These are phyloP conservation scores for Cinara cedri DNA, from an alignment of 2,888 invertebrate genomes.

Conservation along the genomic window DNA sequence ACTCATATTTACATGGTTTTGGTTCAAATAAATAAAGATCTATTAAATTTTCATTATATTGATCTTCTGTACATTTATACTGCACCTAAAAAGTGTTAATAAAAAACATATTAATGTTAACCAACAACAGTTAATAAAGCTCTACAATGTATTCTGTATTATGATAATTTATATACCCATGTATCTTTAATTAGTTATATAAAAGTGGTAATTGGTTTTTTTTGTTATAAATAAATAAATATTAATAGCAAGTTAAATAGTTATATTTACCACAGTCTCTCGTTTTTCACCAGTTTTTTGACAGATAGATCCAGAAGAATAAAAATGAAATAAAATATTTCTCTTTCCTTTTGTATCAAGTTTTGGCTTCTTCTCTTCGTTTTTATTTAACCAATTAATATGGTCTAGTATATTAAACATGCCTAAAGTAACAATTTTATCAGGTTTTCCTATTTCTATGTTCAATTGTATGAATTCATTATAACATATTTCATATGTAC, in stretches of 20 bases:
- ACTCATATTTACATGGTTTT: constrained; percentile 88
- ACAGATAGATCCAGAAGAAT: constrained; percentile 84
- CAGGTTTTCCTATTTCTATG: constrained; percentile 70
- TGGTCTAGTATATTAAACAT: constrained; percentile 68
- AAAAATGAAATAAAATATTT: constrained; percentile 76
- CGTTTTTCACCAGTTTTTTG: constrained; percentile 80
- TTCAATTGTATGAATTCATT: constrained; percentile 88
- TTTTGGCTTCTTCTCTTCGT: constrained; percentile 82
- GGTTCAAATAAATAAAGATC: constrained; percentile 90
- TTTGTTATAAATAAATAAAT: too few relatives aligned
- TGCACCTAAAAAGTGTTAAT: constrained; percentile 66
- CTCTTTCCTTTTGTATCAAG: constrained; percentile 68
- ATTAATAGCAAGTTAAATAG: too few relatives aligned
- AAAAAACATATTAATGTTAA: too few relatives aligned
- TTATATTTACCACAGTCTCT: constrained; percentile 74
- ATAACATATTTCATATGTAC: constrained; percentile 97
- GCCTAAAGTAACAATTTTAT: constrained; percentile 59
- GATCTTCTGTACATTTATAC: constrained; percentile 76
- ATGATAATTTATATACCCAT: too few relatives aligned
- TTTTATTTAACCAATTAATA: constrained; percentile 79
- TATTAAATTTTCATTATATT: constrained; percentile 78
- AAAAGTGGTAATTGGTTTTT: neutral
- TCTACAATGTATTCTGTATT: too few relatives aligned
- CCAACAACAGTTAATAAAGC: too few relatives aligned
- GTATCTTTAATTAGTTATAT: neutral